phyloP scores from a whole-genome alignment of 2,113 vertebrate genomes.

The Tympanuchus pallidicinctus region DNA sequence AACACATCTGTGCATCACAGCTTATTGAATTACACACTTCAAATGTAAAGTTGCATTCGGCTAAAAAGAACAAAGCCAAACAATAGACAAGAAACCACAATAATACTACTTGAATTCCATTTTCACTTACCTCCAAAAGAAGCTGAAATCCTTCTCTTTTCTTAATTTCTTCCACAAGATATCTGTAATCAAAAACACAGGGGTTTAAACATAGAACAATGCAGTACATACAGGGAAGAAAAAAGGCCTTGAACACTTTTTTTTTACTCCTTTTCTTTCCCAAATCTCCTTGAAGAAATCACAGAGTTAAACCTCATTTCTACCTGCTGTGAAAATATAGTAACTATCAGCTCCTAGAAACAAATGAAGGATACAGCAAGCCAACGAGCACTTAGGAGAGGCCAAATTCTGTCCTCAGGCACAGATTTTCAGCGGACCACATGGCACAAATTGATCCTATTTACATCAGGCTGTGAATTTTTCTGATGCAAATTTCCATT shows the following conservation, averaged over 20 bases:
- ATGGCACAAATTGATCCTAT: conserved; percentile 7
- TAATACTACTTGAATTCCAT: background rate
- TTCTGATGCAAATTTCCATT: background rate
- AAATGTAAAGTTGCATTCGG: background rate
- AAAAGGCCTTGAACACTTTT: background rate
- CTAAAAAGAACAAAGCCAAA: conserved; percentile 8
- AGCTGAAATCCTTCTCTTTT: conserved; percentile 83
- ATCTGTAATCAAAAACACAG: conserved; percentile 72
- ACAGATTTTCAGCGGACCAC: background rate
- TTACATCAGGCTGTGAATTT: conserved; percentile 25
- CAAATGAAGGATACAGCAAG: conserved; percentile 19
- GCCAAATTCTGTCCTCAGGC: conserved; percentile 35
- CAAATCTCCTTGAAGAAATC: background rate
- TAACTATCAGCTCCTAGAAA: conserved; percentile 20
- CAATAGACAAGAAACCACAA: background rate
- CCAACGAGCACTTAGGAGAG: background rate
- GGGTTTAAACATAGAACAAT: background rate
- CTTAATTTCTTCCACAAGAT: conserved; percentile 84
- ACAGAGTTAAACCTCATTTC: conserved; percentile 24
- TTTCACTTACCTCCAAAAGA: conserved; percentile 79
- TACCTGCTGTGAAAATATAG: conserved; percentile 42
- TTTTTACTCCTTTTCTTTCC: too few relatives aligned
- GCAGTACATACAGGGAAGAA: background rate
- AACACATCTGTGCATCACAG: background rate
- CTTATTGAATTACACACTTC: background rate